phyloP scores from a whole-genome alignment of 2,888 invertebrate genomes.

The Drosophila mayaguana region DNA sequence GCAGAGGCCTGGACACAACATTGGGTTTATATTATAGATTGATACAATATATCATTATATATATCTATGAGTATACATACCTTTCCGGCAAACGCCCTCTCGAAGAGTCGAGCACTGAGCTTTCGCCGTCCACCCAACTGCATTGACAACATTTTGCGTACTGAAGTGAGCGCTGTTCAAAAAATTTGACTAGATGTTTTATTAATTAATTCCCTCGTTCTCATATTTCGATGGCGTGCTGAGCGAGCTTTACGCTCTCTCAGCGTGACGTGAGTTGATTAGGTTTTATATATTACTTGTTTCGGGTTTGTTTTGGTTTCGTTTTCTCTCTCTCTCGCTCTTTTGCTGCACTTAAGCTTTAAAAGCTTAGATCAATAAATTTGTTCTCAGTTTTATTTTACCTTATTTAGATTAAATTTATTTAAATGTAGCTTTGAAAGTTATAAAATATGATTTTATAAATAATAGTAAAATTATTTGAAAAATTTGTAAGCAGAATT shows the following conservation, averaged over 20 bases:
- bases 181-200: constrained; percentile 10
- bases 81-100: constrained; percentile 30
- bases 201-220: constrained; percentile 23
- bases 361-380: background rate
- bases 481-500: too few relatives aligned
- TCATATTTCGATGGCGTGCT: constrained; percentile 9
- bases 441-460: too few relatives aligned
- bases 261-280: constrained; percentile 32
- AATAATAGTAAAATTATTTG: too few relatives aligned
- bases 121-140: constrained; percentile 26
- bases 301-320: constrained; percentile 19
- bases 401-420: background rate
- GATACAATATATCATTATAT: too few relatives aligned
- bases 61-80: constrained; percentile 3
- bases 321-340: background rate
- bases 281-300: constrained; percentile 22
- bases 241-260: constrained; percentile 57
- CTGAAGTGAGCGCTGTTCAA: constrained; percentile 36
- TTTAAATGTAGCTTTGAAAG: too few relatives aligned
- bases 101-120: constrained; percentile 26
- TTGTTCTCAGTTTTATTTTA: too few relatives aligned
- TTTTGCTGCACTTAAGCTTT: constrained; percentile 15
- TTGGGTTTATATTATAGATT: background rate
- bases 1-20: constrained; percentile 25
- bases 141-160: constrained; percentile 65